A percentile compares a stretch with the other conserved stretches of the same genome.
Evolutionary conservation across 1,140 invertebrate species (phyloP).

Genomic region (Ladona fulva): DNA sequence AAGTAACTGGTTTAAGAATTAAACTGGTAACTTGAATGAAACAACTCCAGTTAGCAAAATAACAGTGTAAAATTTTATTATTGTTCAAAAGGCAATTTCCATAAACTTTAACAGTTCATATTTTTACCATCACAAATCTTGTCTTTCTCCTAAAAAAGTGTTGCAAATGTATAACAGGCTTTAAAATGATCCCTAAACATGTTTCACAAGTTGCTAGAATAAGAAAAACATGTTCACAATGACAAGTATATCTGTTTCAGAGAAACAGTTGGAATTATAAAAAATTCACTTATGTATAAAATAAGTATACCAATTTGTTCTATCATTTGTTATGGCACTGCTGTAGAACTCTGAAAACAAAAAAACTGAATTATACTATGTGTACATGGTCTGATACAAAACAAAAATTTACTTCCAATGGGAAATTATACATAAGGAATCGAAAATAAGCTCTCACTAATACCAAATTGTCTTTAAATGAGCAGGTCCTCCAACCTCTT

Average conservation of each 20-base stretch:
- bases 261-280: background rate
- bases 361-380: background rate
- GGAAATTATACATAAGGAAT: background rate
- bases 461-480: background rate
- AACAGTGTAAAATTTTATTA: constrained; percentile 4
- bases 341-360: background rate
- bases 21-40: background rate
- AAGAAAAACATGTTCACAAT: background rate
- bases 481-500: background rate
- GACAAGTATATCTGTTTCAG: background rate
- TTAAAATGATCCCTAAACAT: background rate
- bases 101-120: background rate
- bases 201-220: background rate
- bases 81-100: constrained; percentile 6
- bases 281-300: background rate
- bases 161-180: background rate
- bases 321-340: constrained; percentile 6
- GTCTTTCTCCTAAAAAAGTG: constrained; percentile 7
- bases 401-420: background rate
- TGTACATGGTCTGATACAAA: background rate
- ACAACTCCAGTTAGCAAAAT: background rate
- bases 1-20: too few relatives aligned
- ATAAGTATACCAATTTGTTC: background rate
- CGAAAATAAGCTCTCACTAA: background rate
- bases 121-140: background rate